Conservation (phyloP, 1,140 invertebrate genomes). For the Micrasema longulum region DNA sequence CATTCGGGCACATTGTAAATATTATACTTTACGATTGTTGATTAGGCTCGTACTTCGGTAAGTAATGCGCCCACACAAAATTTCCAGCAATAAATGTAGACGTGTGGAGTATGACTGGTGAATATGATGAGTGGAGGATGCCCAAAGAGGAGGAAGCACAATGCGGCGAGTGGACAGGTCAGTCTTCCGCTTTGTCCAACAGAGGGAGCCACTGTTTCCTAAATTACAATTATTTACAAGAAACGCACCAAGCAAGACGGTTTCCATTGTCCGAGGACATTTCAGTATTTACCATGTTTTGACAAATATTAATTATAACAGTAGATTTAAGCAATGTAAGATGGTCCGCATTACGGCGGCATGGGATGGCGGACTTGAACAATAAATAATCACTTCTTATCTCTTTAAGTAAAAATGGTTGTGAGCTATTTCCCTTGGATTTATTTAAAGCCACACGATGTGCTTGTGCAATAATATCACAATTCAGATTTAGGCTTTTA, state of each 20-base stretch:
- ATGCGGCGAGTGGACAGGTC: constrained; percentile 16
- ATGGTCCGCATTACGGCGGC: constrained; percentile 3
- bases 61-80: constrained; percentile 53
- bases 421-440: constrained; percentile 69
- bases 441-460: constrained; percentile 66
- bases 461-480: constrained; percentile 72
- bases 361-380: constrained; percentile 7
- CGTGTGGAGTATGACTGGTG: too few species aligned
- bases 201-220: constrained; percentile 37
- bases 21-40: constrained; percentile 41
- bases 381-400: constrained; percentile 54
- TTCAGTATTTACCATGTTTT: constrained; percentile 54
- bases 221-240: constrained; percentile 46
- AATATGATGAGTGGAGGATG: too few species aligned
- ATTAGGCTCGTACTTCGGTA: constrained; percentile 39
- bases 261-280: constrained; percentile 53
- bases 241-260: constrained; percentile 52
- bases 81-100: constrained; percentile 52
- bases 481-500: constrained; percentile 71
- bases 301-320: constrained; percentile 53
- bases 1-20: constrained; percentile 40
- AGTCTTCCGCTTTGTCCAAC: constrained; percentile 43
- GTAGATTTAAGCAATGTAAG: constrained; percentile 51
- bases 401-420: constrained; percentile 62
- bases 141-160: constrained; percentile 33